Evolutionary conservation across 2,888 invertebrate genomes (phyloP).

Genomic region (Melitaea athalia): DNA sequence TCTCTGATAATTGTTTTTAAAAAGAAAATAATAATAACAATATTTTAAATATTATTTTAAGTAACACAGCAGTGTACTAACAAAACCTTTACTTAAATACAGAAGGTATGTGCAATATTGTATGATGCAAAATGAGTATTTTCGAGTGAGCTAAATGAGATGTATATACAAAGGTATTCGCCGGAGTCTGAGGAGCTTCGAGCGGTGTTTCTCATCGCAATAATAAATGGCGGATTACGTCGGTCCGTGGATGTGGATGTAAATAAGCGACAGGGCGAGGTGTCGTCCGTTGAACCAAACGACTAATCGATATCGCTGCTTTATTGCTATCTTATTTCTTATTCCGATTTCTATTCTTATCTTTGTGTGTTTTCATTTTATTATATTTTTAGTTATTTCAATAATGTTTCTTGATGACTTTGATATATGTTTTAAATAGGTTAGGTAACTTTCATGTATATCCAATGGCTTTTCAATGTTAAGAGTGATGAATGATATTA

Average conservation of each 20-base stretch:
- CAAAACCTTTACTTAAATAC: not conserved
- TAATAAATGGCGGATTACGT: slow-evolving; percentile 39
- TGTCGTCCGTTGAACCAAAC: slow-evolving; percentile 58
- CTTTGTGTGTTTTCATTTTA: not conserved
- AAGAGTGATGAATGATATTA: no score
- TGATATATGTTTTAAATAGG: no score
- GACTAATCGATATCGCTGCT: slow-evolving; percentile 64
- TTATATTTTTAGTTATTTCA: not conserved
- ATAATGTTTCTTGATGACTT: no score
- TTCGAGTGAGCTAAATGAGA: not conserved
- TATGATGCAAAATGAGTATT: slow-evolving; percentile 3
- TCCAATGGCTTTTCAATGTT: no score
- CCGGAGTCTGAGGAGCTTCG: slow-evolving; percentile 22
- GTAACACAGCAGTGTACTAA: not conserved
- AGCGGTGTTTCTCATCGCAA: slow-evolving; percentile 21
- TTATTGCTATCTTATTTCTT: slow-evolving; percentile 48
- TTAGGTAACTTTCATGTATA: no score
- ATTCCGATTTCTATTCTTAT: slow-evolving; percentile 17
- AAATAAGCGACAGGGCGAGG: slow-evolving; percentile 40
- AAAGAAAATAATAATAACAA: not conserved
- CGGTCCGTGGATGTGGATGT: slow-evolving; percentile 35
- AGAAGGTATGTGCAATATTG: slow-evolving; percentile 2
- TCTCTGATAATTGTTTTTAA: not conserved
- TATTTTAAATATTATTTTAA: not conserved
- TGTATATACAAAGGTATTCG: slow-evolving; percentile 1